Conservation (phyloP, 2,888 invertebrate species). For the Leptinotarsa haldemani region DNA sequence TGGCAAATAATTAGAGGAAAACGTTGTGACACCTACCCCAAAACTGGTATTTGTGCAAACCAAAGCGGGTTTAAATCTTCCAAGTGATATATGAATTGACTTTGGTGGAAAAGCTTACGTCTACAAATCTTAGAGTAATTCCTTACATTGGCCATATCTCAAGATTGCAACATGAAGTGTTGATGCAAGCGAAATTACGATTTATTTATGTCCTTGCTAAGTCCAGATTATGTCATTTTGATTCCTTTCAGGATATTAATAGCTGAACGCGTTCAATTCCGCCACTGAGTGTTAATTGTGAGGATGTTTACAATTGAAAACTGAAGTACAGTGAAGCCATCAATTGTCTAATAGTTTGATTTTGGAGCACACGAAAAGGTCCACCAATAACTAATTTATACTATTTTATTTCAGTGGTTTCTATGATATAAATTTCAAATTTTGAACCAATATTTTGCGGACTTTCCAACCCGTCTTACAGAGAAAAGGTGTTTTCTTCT, state of each 20-base stretch:
- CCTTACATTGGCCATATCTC: slow-evolving; percentile 37
- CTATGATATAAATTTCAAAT: too few relatives aligned
- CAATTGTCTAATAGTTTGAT: too few relatives aligned
- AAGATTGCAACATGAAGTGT: slow-evolving; percentile 37
- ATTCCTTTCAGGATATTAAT: not conserved
- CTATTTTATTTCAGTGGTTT: too few relatives aligned
- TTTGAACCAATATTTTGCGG: too few relatives aligned
- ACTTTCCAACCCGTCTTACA: too few relatives aligned
- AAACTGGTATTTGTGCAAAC: not conserved
- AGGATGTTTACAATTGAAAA: not conserved
- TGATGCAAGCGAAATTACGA: slow-evolving; percentile 37
- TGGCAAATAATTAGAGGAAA: too few relatives aligned
- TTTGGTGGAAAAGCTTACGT: slow-evolving; percentile 14
- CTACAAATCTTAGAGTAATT: slow-evolving; percentile 38
- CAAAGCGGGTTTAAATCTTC: not conserved
- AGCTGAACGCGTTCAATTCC: not conserved
- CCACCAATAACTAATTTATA: too few relatives aligned
- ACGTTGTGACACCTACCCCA: not conserved
- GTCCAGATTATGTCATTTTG: slow-evolving; percentile 34
- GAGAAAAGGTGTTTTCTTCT: too few relatives aligned
- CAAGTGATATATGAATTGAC: slow-evolving; percentile 9
- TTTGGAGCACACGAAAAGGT: too few relatives aligned
- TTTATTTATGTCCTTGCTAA: slow-evolving; percentile 35
- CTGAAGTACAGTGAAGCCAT: too few relatives aligned
- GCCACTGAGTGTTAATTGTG: not conserved